Base-by-base conservation (phyloP, 2,888 invertebrate species). In the Pristionchus arcanus region DNA sequence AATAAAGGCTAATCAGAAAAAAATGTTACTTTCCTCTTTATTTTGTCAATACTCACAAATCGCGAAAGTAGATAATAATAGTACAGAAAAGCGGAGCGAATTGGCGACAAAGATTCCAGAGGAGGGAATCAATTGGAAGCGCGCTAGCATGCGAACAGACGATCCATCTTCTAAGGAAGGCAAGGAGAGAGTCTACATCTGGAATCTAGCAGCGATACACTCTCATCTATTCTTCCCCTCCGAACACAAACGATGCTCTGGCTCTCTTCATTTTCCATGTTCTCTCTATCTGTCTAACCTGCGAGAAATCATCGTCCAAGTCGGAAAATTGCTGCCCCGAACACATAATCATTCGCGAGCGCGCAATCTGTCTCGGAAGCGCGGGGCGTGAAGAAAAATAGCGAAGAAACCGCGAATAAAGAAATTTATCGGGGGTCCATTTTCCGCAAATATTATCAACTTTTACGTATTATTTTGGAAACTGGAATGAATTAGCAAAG, bases 111-210 rank as follows among this genome's bases (percentile, higher is more conserved):
- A 53, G 49, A 49, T 0, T 9, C 42, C 11, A 9, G 42, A 42
- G n/a, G 77, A 25, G n/a, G 49, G 81, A 81, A 81, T 81, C 81
- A 81, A 53, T 42, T 53, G 81, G 28, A 71, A 49, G 81, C 81
- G 49, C 49, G 19, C 81, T 49, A 11, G 81, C 81, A 81, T 81
- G 81, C 81, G 81, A 81, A 81, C 81, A 49, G 81, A 25, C 81
- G 53, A 81, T 81, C 28, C 42, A 81, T 81, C 81, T 53, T 53
- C 11, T 16, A 53, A n/a, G 53, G 49, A n/a, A 28, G 49, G n/a
- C n/a, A n/a, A 59, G n/a, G 37, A 11, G 42, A 81, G 81, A 21
- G 1, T 49, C 81, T 53, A 81, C 81, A 81, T 81, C 81, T 81
- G 81, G 81, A 81, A 81, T 42, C 49, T 11, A 25, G 42, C 81